Evolutionary conservation across 2,113 vertebrate genomes (phyloP).

Genomic region (Brachypodius melanocephalos): DNA sequence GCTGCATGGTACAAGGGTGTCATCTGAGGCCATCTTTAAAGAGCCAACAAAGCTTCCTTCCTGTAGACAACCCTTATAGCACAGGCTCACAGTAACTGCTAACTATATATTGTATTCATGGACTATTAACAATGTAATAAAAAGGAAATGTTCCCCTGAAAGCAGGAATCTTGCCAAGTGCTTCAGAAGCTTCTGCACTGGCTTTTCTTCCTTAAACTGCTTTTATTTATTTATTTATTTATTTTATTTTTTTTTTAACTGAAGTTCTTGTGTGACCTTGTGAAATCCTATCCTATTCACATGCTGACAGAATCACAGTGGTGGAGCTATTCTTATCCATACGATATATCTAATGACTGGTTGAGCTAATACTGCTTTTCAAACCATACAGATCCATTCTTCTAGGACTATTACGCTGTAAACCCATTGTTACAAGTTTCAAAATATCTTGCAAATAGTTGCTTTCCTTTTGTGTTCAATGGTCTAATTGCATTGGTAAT

Average conservation of each 20-base stretch:
- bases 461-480: background rate
- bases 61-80: background rate
- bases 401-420: background rate
- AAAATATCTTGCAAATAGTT: background rate
- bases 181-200: background rate
- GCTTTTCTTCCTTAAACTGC: background rate
- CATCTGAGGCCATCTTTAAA: background rate
- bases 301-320: background rate
- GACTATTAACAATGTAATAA: background rate
- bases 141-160: background rate
- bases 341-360: background rate
- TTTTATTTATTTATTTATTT: background rate
- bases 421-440: background rate
- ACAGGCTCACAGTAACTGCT: background rate
- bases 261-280: background rate
- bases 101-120: background rate
- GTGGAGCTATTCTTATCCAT: background rate
- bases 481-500: background rate
- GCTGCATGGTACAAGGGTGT: background rate
- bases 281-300: constrained; percentile 14
- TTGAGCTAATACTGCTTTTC: background rate
- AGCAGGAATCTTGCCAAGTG: background rate
- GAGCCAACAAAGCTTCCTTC: background rate
- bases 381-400: background rate
- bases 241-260: background rate